Conservation (phyloP, 2,888 invertebrate genomes). For the Andrena marginata region DNA sequence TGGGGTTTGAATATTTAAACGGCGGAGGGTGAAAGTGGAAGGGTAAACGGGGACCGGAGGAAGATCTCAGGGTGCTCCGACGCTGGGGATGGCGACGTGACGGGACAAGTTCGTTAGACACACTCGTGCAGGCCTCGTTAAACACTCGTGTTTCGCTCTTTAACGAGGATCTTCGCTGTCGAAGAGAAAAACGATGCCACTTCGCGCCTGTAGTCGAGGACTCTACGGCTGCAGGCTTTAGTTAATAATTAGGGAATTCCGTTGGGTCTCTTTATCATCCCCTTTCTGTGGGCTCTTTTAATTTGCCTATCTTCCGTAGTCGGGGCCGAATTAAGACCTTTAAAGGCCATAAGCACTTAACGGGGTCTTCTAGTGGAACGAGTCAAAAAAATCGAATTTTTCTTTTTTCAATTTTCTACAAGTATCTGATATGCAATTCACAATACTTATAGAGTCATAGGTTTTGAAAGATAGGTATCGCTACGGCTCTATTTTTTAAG, state of each 20-base stretch:
- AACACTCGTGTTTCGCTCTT: slow-evolving; percentile 10
- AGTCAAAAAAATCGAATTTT: too few species aligned
- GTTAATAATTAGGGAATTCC: slow-evolving; percentile 47
- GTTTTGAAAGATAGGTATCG: too few species aligned
- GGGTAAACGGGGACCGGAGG: background rate
- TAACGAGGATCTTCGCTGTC: slow-evolving; percentile 27
- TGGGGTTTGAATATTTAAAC: background rate
- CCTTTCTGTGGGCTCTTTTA: background rate
- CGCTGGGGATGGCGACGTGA: slow-evolving; percentile 5
- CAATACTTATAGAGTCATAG: too few species aligned
- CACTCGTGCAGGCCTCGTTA: slow-evolving; percentile 45
- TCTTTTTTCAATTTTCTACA: too few species aligned
- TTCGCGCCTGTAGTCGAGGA: background rate
- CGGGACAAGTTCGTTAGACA: slow-evolving; percentile 42
- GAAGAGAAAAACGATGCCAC: slow-evolving; percentile 10
- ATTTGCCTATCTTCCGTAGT: background rate
- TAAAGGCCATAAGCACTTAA: too few species aligned
- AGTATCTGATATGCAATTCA: too few species aligned
- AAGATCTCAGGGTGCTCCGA: background rate
- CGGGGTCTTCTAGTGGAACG: too few species aligned
- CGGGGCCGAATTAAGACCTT: too few species aligned
- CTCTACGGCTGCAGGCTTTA: slow-evolving; percentile 22
- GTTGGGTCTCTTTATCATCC: background rate
- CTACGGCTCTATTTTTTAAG: too few species aligned
- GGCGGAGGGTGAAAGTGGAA: background rate